phyloP scores from a whole-genome alignment of 2,888 invertebrate genomes.

The Arctia plantaginis region DNA sequence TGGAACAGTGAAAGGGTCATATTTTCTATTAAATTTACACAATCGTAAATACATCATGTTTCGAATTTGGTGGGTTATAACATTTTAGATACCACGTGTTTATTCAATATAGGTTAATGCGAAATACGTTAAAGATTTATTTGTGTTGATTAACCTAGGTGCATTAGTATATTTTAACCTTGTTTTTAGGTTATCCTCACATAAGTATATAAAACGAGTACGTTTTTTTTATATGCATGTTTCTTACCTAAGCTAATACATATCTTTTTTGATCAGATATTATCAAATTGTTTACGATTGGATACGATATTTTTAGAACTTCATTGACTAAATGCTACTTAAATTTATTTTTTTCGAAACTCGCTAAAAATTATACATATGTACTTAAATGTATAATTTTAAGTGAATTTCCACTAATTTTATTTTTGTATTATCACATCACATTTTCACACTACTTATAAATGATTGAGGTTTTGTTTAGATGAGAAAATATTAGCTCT shows the following conservation, averaged over 20 bases:
- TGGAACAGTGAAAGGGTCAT: conserved; percentile 85
- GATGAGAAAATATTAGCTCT: no score
- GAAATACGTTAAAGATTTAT: neutral
- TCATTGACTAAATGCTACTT: no score
- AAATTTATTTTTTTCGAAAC: no score
- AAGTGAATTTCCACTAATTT: neutral
- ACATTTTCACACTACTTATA: neutral
- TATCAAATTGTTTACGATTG: no score
- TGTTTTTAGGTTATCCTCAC: neutral
- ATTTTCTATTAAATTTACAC: conserved; percentile 85
- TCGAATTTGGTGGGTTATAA: conserved; percentile 19
- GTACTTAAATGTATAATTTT: neutral
- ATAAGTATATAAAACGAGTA: neutral
- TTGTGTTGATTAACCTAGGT: neutral
- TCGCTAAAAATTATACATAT: no score
- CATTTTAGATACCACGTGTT: neutral
- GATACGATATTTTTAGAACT: no score
- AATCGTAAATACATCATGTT: conserved; percentile 70
- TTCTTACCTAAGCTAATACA: no score
- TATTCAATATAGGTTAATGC: neutral
- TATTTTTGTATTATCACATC: neutral
- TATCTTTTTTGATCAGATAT: no score
- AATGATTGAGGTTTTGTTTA: neutral
- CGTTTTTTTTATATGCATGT: no score
- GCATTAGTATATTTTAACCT: neutral